Evolutionary conservation across 2,797 vertebrate species (phyloP), one percentile per base, ranked within the genome.

Genomic region (Percopsis omiscomaycus): DNA sequence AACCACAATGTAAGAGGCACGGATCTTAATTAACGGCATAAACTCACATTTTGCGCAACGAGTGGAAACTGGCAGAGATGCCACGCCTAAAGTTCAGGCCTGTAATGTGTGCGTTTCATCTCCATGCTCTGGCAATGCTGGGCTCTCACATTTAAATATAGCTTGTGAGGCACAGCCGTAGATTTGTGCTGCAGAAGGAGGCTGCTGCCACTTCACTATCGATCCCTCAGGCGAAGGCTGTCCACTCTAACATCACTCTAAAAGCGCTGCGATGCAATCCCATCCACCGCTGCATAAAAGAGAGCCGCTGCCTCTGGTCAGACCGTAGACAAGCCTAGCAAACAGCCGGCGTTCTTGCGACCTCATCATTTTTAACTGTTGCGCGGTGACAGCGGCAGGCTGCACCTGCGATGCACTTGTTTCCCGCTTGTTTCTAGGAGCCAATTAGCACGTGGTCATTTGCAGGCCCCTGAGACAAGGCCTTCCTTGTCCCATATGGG

Each of bases 401-500:
- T 68, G 72, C 83, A 86, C 80, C 82, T 78, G 78, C 74, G 46
- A 61, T 42, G 66, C 73, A 79, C 73, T 72, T 79, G 69, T 83
- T 67, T 81, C 81, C 82, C 80, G 82, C 71, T 67, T 77, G 50
- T 58, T 50, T 78, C 68, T 82, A 86, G 90, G 82, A 87, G 84
- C 81, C 85, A 88, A 90, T 92, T 91, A 92, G 84, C 85, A 85
- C 69, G 73, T 78, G 76, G 75, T 88, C 88, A 89, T 81, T 73
- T 53, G n/a, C 14, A 11, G 49, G 53, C 83, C 74, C 71, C 63
- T 12, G 82, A 77, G 87, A 82, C 59, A 29, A 69, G 61, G 63
- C 75, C 67, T 69, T 42, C 66, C 64, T 62, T 22, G 22, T 22
- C 70, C 69, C 84, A 65, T 71, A 61, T 37, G 53, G 77, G 74